Evolutionary conservation across 2,797 vertebrate genomes (phyloP).

Genomic region (Gephyroberyx darwinii): DNA sequence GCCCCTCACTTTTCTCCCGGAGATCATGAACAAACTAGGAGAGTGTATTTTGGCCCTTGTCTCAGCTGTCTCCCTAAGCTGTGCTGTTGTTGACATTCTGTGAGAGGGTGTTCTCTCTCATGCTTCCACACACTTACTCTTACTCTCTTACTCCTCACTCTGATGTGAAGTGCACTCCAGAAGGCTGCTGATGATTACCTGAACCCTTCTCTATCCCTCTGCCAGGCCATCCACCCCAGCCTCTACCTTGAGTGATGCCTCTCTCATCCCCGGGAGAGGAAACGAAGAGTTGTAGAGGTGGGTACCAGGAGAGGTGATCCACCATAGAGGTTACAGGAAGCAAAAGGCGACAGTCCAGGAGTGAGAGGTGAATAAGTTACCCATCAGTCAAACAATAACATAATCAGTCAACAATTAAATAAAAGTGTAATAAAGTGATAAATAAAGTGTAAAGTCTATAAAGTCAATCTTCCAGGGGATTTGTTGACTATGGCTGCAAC

Average conservation of each 20-base stretch:
- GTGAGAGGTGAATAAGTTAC: too few relatives aligned
- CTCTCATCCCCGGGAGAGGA: not conserved
- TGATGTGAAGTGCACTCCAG: slow-evolving; percentile 33
- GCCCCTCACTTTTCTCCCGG: slow-evolving; percentile 5
- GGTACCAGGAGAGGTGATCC: not conserved
- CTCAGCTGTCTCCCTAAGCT: not conserved
- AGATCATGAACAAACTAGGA: slow-evolving; percentile 30
- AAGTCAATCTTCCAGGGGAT: not conserved
- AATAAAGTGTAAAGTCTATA: not conserved
- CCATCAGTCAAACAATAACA: not conserved
- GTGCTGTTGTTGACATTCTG: slow-evolving; percentile 4
- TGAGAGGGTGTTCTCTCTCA: not conserved
- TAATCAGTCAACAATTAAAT: not conserved
- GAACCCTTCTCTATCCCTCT: slow-evolving; percentile 28
- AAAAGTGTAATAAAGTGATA: not conserved
- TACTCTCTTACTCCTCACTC: slow-evolving; percentile 14
- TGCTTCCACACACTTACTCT: not conserved
- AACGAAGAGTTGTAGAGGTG: not conserved
- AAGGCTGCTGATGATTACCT: slow-evolving; percentile 40
- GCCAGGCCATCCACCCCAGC: slow-evolving; percentile 27
- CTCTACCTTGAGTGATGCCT: slow-evolving; percentile 9
- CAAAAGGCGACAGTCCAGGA: too few relatives aligned
- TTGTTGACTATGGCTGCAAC: not conserved
- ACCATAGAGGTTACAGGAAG: not conserved
- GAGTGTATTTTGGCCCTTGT: slow-evolving; percentile 25